Evolutionary conservation across 2,797 vertebrate genomes (phyloP).

Genomic region (Malacoraja senta): DNA sequence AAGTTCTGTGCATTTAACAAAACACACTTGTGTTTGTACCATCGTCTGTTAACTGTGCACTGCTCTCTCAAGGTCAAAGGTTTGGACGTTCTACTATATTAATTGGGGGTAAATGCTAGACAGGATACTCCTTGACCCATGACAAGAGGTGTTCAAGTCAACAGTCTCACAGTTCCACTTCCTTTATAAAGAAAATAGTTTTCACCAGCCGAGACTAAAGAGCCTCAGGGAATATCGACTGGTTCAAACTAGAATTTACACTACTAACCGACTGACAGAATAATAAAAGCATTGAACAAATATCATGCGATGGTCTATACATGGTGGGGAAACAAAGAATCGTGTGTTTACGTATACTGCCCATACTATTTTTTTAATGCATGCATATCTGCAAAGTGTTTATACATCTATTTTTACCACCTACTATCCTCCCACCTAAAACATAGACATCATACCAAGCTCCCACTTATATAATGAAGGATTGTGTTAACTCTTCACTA

Average conservation of each 20-base stretch:
- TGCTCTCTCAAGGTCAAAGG: slow-evolving; percentile 3
- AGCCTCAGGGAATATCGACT: slow-evolving; percentile 38
- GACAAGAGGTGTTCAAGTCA: slow-evolving; percentile 24
- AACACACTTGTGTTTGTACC: not conserved
- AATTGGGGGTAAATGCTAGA: slow-evolving; percentile 25
- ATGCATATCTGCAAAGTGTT: slow-evolving; percentile 59
- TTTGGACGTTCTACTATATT: not conserved
- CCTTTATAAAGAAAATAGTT: slow-evolving; percentile 35
- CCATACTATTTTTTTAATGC: slow-evolving; percentile 46
- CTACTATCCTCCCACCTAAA: slow-evolving; percentile 63
- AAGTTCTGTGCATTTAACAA: not conserved
- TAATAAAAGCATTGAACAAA: slow-evolving; percentile 38
- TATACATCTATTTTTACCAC: slow-evolving; percentile 58
- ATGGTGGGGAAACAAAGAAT: slow-evolving; percentile 49
- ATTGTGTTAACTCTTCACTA: slow-evolving; percentile 11
- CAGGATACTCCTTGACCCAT: slow-evolving; percentile 22
- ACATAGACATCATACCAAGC: slow-evolving; percentile 76
- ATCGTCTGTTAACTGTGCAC: not conserved
- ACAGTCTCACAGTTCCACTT: slow-evolving; percentile 23
- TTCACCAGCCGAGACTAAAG: slow-evolving; percentile 26
- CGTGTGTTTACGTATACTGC: slow-evolving; percentile 53
- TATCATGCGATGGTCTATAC: slow-evolving; percentile 42
- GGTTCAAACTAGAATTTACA: slow-evolving; percentile 27
- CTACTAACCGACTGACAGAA: slow-evolving; percentile 34
- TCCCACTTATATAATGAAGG: slow-evolving; percentile 56